Percentiles rank a stretch among this genome's conserved stretches.
Conservation (phyloP, 2,113 vertebrate genomes). For the Alexandromys fortis region DNA sequence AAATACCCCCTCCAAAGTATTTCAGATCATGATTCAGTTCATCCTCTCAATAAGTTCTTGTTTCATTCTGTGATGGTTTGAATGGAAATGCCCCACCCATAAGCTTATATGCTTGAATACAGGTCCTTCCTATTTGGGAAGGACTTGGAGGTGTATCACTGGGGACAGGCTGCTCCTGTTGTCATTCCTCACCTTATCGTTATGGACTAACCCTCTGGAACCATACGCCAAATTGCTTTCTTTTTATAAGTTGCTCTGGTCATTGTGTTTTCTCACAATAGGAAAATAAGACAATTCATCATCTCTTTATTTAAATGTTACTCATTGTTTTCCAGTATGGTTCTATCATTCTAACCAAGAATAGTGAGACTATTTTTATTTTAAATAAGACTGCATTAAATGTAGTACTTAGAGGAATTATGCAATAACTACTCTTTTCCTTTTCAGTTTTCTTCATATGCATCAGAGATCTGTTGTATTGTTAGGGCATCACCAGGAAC, state of each 20-base stretch:
- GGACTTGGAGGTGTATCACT: neutral
- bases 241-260: neutral
- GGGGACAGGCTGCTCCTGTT: neutral
- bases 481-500: conserved; percentile 81
- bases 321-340: neutral
- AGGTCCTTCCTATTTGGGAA: neutral
- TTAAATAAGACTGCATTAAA: conserved; percentile 46
- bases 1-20: neutral
- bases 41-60: neutral
- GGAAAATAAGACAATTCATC: neutral
- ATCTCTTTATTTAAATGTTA: neutral
- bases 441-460: conserved; percentile 77
- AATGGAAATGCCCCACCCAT: neutral
- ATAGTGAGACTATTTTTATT: conserved; percentile 54
- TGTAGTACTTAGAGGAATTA: neutral
- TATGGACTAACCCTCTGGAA: neutral
- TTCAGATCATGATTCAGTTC: neutral
- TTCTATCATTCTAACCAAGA: neutral
- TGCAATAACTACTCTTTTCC: conserved; percentile 32
- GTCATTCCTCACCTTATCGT: no score
- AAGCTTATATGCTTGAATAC: neutral
- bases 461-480: conserved; percentile 84
- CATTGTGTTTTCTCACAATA: neutral
- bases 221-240: neutral
- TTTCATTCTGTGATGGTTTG: neutral